phyloP scores from a whole-genome alignment of 2,797 vertebrate genomes.

The Setipinna tenuifilis region DNA sequence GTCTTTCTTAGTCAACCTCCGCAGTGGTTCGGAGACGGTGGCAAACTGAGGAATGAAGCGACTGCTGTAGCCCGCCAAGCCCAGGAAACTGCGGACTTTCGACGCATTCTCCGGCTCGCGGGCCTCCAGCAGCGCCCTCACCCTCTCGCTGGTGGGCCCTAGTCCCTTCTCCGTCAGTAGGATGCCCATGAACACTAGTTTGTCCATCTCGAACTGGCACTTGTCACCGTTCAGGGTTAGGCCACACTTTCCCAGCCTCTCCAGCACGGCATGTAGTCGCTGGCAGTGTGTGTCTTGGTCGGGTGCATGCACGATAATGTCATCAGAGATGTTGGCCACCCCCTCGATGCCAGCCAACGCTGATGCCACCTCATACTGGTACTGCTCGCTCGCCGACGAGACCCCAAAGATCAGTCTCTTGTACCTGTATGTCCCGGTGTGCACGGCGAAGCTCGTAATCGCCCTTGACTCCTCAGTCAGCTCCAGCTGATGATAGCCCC shows the following conservation, averaged over 20 bases:
- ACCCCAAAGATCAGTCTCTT: conserved; percentile 36
- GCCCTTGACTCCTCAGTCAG: background rate
- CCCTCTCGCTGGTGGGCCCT: too few relatives aligned
- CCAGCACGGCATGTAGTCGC: too few relatives aligned
- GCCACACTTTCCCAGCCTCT: too few relatives aligned
- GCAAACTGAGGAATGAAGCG: conserved; percentile 43
- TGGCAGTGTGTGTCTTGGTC: conserved; percentile 30
- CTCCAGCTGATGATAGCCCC: conserved; percentile 36
- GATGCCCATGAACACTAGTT: too few relatives aligned
- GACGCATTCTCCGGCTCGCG: too few relatives aligned
- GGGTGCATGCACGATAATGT: conserved; percentile 29
- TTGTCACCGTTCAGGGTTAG: too few relatives aligned
- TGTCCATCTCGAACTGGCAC: too few relatives aligned
- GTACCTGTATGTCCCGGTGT: conserved; percentile 35
- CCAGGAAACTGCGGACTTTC: too few relatives aligned
- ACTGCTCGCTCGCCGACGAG: conserved; percentile 43
- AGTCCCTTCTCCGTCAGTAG: too few relatives aligned
- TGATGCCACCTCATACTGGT: conserved; percentile 26
- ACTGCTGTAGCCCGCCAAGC: too few relatives aligned
- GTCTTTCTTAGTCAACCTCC: conserved; percentile 38
- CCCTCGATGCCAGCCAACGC: too few relatives aligned
- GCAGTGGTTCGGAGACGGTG: conserved; percentile 29
- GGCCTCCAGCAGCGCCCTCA: too few relatives aligned
- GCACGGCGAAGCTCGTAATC: conserved; percentile 30
- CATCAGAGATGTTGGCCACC: conserved; percentile 33